A percentile compares a stretch with the other conserved stretches of the same genome.
Evolutionary conservation across 2,888 invertebrate genomes (phyloP).

Genomic region (Blera fallax): DNA sequence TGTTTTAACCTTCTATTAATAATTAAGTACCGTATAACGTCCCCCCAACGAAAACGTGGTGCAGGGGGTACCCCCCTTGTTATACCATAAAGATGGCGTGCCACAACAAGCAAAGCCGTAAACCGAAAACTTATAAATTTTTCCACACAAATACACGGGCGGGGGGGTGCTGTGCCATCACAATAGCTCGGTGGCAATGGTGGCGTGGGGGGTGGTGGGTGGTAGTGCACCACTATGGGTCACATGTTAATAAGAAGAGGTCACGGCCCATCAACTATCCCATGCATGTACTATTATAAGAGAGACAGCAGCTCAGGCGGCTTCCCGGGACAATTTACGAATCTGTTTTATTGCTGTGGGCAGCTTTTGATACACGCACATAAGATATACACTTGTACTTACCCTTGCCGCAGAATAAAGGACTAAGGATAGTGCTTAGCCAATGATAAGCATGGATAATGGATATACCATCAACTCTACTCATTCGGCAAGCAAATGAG

Average conservation of each 20-base stretch:
- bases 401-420: background rate
- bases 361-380: conserved; percentile 61
- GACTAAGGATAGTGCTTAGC: conserved; percentile 5
- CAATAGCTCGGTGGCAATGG: background rate
- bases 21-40: conserved; percentile 68
- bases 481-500: conserved; percentile 54
- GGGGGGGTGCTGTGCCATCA: conserved; percentile 2
- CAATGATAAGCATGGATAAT: conserved; percentile 48
- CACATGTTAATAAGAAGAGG: conserved; percentile 69
- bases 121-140: conserved; percentile 68
- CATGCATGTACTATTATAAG: conserved; percentile 40
- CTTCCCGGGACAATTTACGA: conserved; percentile 60
- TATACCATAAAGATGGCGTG: conserved; percentile 51
- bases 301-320: conserved; percentile 40
- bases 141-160: conserved; percentile 38
- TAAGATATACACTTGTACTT: background rate
- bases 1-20: conserved; percentile 71
- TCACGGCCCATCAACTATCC: conserved; percentile 66
- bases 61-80: conserved; percentile 31
- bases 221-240: conserved; percentile 20
- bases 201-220: background rate
- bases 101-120: conserved; percentile 34
- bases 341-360: conserved; percentile 63
- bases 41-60: background rate
- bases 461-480: conserved; percentile 18